phyloP scores from a whole-genome alignment of 2,888 invertebrate species.

The Polyploca ridens region DNA sequence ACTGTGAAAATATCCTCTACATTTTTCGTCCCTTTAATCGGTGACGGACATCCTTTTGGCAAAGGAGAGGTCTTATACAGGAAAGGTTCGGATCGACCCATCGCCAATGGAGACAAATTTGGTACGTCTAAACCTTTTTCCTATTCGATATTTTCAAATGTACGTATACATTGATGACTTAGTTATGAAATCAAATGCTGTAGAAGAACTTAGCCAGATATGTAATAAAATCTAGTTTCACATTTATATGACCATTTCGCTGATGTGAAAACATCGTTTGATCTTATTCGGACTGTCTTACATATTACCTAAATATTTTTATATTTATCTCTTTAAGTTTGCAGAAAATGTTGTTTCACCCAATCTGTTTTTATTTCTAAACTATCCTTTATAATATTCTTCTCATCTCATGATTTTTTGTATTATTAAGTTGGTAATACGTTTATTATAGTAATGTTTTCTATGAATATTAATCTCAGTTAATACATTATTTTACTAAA shows the following conservation, averaged over 20 bases:
- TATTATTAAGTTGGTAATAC: too few species aligned
- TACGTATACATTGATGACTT: neutral
- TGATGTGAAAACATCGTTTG: neutral
- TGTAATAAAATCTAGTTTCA: neutral
- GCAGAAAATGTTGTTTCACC: neutral
- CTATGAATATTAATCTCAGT: too few species aligned
- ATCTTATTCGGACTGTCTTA: neutral
- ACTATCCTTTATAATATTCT: too few species aligned
- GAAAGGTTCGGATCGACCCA: constrained; percentile 5
- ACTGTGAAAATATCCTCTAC: constrained; percentile 17
- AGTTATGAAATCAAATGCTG: neutral
- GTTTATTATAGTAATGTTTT: too few species aligned
- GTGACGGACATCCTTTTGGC: constrained; percentile 14
- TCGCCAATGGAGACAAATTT: constrained; percentile 4
- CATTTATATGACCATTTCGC: neutral
- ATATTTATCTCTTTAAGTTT: neutral
- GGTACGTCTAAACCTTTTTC: neutral
- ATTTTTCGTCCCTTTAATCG: constrained; percentile 17
- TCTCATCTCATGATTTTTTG: neutral
- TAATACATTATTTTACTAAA: too few species aligned
- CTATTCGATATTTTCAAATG: neutral
- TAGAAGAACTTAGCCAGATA: neutral
- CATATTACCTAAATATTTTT: neutral
- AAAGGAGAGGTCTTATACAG: constrained; percentile 11
- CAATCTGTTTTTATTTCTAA: neutral